phyloP scores from a whole-genome alignment of 2,888 invertebrate species.

The Euspilapteryx auroguttella region DNA sequence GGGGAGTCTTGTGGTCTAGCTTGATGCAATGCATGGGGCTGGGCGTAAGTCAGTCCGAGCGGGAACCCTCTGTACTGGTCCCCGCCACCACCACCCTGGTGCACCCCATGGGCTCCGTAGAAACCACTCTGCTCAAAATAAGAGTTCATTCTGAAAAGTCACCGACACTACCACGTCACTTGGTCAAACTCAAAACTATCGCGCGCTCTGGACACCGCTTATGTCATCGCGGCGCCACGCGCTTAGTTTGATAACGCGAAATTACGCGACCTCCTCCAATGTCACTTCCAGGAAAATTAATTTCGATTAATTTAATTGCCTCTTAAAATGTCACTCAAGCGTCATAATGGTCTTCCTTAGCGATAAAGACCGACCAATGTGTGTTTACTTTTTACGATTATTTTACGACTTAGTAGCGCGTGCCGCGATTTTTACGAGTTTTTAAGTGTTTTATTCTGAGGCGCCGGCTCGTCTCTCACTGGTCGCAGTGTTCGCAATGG shows the following conservation, averaged over 20 bases:
- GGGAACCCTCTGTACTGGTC: slow-evolving; percentile 88
- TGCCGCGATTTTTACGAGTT: slow-evolving; percentile 55
- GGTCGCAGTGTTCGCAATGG: slow-evolving; percentile 9
- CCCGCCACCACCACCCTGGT: slow-evolving; percentile 75
- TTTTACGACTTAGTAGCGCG: slow-evolving; percentile 55
- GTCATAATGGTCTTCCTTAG: slow-evolving; percentile 55
- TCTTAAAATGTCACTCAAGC: slow-evolving; percentile 59
- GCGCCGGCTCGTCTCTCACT: slow-evolving; percentile 26
- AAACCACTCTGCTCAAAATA: slow-evolving; percentile 96
- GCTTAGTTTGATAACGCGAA: slow-evolving; percentile 53
- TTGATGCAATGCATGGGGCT: slow-evolving; percentile 77
- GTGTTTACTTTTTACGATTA: slow-evolving; percentile 63
- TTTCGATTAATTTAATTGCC: slow-evolving; percentile 59
- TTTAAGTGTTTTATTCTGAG: slow-evolving; percentile 45
- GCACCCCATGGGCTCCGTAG: slow-evolving; percentile 85
- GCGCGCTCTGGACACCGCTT: slow-evolving; percentile 37
- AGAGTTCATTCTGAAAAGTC: slow-evolving; percentile 80
- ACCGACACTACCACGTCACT: slow-evolving; percentile 45
- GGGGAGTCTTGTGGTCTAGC: slow-evolving; percentile 87
- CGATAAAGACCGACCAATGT: slow-evolving; percentile 56
- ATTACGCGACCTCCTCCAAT: slow-evolving; percentile 54
- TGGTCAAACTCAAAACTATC: slow-evolving; percentile 11
- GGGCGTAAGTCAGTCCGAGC: slow-evolving; percentile 82
- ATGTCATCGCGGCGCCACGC: slow-evolving; percentile 54
- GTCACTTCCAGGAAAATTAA: slow-evolving; percentile 46